Base-by-base conservation (phyloP, 2,797 vertebrate species). In the Aphelocoma californica region DNA sequence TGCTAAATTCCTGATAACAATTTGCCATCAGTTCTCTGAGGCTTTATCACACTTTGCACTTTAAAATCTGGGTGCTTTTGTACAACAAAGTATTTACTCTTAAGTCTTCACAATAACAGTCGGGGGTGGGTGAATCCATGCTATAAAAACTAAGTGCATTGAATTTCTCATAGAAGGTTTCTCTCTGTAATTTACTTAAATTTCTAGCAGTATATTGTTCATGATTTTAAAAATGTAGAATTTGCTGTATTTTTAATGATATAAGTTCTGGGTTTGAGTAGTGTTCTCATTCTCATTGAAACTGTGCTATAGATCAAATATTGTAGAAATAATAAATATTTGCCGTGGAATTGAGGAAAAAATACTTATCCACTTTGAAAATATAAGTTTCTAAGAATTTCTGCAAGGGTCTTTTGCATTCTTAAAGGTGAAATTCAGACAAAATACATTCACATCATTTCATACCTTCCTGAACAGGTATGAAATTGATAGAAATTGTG, bases 61-160 rank as follows among this genome's bases (percentile, higher is more conserved):
- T 58, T 10, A 48, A 62, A 81, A 66, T 31, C 2, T 8, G 16
- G 32, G 16, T 34, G 66, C 13, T 60, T 87, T 56, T 13, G 31
- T 47, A 19, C 4, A 75, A 31, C 2, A 10, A 51, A 20, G 2
- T 50, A 29, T 57, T 67, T 60, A 24, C 16, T 34, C 36, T 34
- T 51, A 14, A 32, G 1, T 53, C 57, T 81, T 75, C 14, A 14
- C n/a, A 45, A 7, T 57, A 23, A 18, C 28, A 36, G 3, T 1
- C 32, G 23, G 7, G 14, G 1, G 1, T 7, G 14, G 6, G 4
- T 50, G 6, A 34, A 29, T 42, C 34, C 0, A 4, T 19, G 9
- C 34, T 64, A 44, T 38, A 56, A 70, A 34, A 21, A 4, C 6
- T 14, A 18, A 40, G 1, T n/a, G 5, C 21, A 26, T 42, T 69